phyloP scores from a whole-genome alignment of 2,797 vertebrate species.

The Sebastes kiyomatsui region DNA sequence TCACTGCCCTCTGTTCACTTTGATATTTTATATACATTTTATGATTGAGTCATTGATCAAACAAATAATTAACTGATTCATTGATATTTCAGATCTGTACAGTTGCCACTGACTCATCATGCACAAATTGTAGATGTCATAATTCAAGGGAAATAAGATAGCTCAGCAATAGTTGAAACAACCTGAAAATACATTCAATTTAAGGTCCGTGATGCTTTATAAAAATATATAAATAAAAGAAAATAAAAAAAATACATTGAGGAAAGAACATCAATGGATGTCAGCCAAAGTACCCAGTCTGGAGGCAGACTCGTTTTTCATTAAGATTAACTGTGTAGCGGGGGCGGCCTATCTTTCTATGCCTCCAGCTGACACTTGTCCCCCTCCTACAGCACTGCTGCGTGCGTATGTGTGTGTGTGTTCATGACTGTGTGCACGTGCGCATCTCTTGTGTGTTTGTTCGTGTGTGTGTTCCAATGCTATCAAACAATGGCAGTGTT shows the following conservation, averaged over 20 bases:
- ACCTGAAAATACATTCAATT: slow-evolving; percentile 16
- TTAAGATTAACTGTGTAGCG: slow-evolving; percentile 79
- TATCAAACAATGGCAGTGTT: slow-evolving; percentile 73
- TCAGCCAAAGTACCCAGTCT: slow-evolving; percentile 71
- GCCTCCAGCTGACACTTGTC: slow-evolving; percentile 79
- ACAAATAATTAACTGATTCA: neutral
- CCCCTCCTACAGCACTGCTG: slow-evolving; percentile 59
- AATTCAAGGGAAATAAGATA: neutral
- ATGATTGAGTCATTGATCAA: slow-evolving; percentile 1
- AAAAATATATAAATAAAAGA: slow-evolving; percentile 27
- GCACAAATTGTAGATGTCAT: neutral
- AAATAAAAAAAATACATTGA: slow-evolving; percentile 43
- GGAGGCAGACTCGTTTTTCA: slow-evolving; percentile 77
- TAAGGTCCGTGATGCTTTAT: slow-evolving; percentile 20
- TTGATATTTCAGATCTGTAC: neutral
- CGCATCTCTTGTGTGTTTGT: neutral
- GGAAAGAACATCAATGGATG: slow-evolving; percentile 71
- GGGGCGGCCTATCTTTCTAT: slow-evolving; percentile 73
- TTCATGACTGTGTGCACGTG: neutral
- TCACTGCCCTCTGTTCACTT: neutral
- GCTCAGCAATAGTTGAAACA: neutral
- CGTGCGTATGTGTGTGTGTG: slow-evolving; percentile 12
- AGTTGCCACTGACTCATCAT: neutral
- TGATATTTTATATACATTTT: neutral
- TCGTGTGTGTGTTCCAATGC: slow-evolving; percentile 50